Percentiles rank a stretch among this genome's conserved stretches.
Evolutionary conservation across 1,140 invertebrate genomes (phyloP).

Genomic region (Lepidotrigona ventralis): DNA sequence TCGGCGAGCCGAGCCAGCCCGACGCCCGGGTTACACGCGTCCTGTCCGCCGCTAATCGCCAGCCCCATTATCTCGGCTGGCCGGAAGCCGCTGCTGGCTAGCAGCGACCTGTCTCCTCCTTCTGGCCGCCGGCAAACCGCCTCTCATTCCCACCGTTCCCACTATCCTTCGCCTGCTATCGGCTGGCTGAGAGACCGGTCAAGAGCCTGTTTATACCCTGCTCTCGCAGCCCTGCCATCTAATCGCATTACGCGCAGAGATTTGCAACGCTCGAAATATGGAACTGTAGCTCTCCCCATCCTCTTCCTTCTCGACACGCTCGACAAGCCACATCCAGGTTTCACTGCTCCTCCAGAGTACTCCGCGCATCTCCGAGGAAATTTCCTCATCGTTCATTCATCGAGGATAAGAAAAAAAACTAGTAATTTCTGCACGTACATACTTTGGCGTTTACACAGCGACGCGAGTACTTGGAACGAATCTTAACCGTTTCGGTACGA

Average conservation of each 20-base stretch:
- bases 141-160: not conserved
- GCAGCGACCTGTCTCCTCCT: not conserved
- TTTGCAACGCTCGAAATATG: too few relatives aligned
- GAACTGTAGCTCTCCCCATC: too few relatives aligned
- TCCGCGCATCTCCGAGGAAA: too few relatives aligned
- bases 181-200: not conserved
- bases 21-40: constrained; percentile 41
- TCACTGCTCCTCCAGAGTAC: too few relatives aligned
- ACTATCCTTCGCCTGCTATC: not conserved
- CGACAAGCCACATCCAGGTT: too few relatives aligned
- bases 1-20: constrained; percentile 5
- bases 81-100: constrained; percentile 9
- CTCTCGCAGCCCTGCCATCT: not conserved
- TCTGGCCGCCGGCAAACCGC: not conserved
- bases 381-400: too few relatives aligned
- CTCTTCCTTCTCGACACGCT: too few relatives aligned
- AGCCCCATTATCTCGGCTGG: constrained; percentile 42
- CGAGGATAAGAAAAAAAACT: too few relatives aligned
- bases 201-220: not conserved
- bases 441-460: too few relatives aligned
- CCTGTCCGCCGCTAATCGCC: constrained; percentile 57
- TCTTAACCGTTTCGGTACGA: too few relatives aligned
- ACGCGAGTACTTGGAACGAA: too few relatives aligned
- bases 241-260: not conserved
- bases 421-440: too few relatives aligned